A percentile compares a stretch with the other conserved stretches of the same genome.
Evolutionary conservation across 1,140 invertebrate species (phyloP).

Genomic region (Caerostris darwini): DNA sequence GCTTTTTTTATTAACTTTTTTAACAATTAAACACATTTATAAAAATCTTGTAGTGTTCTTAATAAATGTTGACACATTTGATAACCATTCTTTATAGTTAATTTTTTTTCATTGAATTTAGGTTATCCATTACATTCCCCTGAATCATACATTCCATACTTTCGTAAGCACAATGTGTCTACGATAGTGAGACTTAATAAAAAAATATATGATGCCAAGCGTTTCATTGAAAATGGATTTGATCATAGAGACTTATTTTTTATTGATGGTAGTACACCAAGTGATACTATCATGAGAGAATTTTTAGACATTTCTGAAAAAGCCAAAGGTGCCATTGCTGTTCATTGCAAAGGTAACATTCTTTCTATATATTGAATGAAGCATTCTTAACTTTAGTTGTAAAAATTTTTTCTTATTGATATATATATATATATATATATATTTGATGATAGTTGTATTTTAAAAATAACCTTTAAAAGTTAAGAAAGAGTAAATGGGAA

Average conservation of each 20-base stretch:
- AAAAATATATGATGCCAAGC: conserved; percentile 95
- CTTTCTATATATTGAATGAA: too few relatives aligned
- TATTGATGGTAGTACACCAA: conserved; percentile 97
- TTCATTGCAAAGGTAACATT: conserved; percentile 96
- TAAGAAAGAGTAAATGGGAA: too few relatives aligned
- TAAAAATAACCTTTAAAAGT: too few relatives aligned
- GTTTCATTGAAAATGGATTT: conserved; percentile 96
- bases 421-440: too few relatives aligned
- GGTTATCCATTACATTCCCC: conserved; percentile 97
- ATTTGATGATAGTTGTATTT: too few relatives aligned
- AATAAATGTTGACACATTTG: too few relatives aligned
- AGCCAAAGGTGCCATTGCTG: conserved; percentile 94
- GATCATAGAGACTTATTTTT: conserved; percentile 98
- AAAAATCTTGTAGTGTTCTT: too few relatives aligned
- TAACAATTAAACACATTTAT: too few relatives aligned
- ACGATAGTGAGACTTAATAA: conserved; percentile 96
- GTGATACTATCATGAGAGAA: conserved; percentile 92
- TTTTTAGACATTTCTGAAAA: conserved; percentile 95
- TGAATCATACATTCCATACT: conserved; percentile 98
- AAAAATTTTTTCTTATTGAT: too few relatives aligned
- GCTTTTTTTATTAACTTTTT: too few relatives aligned
- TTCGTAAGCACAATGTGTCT: conserved; percentile 94
- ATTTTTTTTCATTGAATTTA: conserved; percentile 79
- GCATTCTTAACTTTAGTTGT: too few relatives aligned
- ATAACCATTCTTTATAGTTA: not conserved